A percentile compares a stretch with the other conserved stretches of the same genome.
phyloP scores from a whole-genome alignment of 2,113 vertebrate genomes.

The Podiceps cristatus region DNA sequence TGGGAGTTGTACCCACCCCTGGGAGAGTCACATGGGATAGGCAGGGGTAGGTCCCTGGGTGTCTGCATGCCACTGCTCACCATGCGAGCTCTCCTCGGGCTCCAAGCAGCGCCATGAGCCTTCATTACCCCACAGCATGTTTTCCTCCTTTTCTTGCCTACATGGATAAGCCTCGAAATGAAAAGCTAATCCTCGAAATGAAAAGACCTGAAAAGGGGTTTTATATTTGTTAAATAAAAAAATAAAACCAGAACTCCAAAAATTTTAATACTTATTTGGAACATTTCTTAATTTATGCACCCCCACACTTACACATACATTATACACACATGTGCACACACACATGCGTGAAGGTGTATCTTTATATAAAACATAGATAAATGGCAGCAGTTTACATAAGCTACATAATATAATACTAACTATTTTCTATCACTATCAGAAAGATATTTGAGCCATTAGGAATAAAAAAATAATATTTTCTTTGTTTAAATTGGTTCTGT shows the following conservation, averaged over 20 bases:
- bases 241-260: neutral
- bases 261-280: neutral
- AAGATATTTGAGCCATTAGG: neutral
- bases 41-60: neutral
- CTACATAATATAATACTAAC: neutral
- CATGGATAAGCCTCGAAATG: neutral
- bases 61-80: neutral
- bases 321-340: fast-evolving
- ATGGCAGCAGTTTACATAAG: neutral
- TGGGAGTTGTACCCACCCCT: neutral
- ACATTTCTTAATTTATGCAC: neutral
- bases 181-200: neutral
- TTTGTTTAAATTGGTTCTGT: neutral
- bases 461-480: neutral
- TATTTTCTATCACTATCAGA: neutral
- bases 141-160: neutral
- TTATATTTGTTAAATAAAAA: neutral
- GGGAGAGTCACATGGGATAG: neutral
- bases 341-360: fast-evolving
- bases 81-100: neutral
- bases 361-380: neutral
- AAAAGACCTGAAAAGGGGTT: neutral
- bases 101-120: neutral
- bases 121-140: neutral
- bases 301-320: too few relatives aligned